phyloP scores from a whole-genome alignment of 2,888 invertebrate species.

The Antitype chi region DNA sequence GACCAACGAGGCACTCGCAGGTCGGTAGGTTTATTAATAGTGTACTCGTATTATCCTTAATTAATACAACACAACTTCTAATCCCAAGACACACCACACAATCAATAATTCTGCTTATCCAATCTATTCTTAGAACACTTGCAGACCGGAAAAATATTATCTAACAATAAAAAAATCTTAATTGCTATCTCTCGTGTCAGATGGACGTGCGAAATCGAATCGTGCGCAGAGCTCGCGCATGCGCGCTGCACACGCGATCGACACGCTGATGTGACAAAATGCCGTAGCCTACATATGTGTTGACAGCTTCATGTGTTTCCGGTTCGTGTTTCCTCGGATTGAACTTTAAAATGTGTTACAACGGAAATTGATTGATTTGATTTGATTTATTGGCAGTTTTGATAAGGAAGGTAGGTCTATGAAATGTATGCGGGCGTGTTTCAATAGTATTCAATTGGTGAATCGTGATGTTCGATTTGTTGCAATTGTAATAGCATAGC shows the following conservation, averaged over 20 bases:
- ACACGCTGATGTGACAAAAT: conserved; percentile 63
- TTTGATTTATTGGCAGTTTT: conserved; percentile 6
- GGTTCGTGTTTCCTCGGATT: conserved; percentile 50
- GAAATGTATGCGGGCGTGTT: no score
- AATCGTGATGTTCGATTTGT: background rate
- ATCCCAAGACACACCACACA: conserved; percentile 18
- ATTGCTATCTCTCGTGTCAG: conserved; percentile 65
- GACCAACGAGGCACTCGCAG: no score
- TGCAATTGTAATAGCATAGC: background rate
- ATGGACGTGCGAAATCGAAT: conserved; percentile 64
- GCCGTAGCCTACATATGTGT: conserved; percentile 54
- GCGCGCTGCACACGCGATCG: conserved; percentile 58
- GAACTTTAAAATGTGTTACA: conserved; percentile 21
- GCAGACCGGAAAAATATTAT: conserved; percentile 68
- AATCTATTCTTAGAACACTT: conserved; percentile 53
- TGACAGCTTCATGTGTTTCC: conserved; percentile 62
- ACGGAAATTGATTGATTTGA: conserved; percentile 6
- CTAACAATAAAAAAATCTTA: conserved; percentile 66
- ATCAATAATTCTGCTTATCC: conserved; percentile 46
- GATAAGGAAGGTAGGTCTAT: no score
- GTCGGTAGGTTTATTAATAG: background rate
- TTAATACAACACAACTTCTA: background rate
- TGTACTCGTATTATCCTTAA: conserved; percentile 9
- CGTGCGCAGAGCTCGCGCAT: conserved; percentile 57
- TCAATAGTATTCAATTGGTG: background rate